Evolutionary conservation across 2,888 invertebrate genomes (phyloP), one percentile per base, ranked within the genome.

Genomic region (Eupsilia transversa): DNA sequence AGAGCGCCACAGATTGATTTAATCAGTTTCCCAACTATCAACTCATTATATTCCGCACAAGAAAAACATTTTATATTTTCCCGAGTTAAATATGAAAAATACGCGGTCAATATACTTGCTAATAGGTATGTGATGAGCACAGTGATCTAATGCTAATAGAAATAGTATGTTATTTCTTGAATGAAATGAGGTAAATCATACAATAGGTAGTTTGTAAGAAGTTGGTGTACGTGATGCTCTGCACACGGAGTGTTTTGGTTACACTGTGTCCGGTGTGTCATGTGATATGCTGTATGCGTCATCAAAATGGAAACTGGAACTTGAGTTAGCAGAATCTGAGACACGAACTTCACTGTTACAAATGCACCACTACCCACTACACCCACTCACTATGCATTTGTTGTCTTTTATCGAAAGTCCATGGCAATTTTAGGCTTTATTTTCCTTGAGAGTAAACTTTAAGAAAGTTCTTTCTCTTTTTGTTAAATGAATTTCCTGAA

Each of bases 261-360:
- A 90, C 90, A 88, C 89, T 88, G 91, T 90, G 89, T 92, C 92
- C 93, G 91, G 91, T 88, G 82, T 85, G 88, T 87, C 89, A 91
- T 87, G 79, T 90, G 89, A 90, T 87, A 86, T 81, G 74, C 77
- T 80, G 70, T 85, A 49, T 79, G 87, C 88, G 90, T 90, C 91
- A 90, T 91, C 88, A 85, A 83, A 88, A 85, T 91, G 83, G 85
- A 87, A 90, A 90, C 88, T 86, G 82, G 89, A 90, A 83, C 88
- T 85, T 66, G 77, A 86, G 72, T 72, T 73, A 82, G 77, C 76
- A 77, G 72, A 84, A 85, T 77, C 82, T 80, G 83, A 82, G 81
- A 84, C 79, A 73, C 56, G 59, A 69, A 70, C 65, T 61, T 61
- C 74, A 74, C 73, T 63, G 71, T 68, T 71, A 74, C 38, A 57